Conservation (phyloP, 2,113 vertebrate species). For the Nycticebus coucang region DNA sequence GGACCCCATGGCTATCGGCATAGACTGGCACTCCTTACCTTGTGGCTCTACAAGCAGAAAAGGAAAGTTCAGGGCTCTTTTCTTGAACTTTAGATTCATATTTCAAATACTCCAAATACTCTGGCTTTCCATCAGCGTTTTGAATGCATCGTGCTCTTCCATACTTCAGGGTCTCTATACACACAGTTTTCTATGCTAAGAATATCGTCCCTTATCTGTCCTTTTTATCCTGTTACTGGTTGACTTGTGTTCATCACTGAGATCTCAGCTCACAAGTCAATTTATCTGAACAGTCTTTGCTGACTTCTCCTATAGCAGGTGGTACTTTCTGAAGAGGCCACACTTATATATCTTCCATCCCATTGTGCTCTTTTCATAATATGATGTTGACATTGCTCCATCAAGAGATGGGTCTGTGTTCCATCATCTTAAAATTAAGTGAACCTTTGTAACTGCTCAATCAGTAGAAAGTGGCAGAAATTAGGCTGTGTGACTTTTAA, state of each 20-base stretch:
- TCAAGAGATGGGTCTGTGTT: background rate
- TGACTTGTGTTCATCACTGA: background rate
- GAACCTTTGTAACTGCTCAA: background rate
- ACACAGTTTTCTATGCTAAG: background rate
- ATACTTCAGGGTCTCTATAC: background rate
- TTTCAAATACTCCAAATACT: background rate
- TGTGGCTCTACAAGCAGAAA: too few species aligned
- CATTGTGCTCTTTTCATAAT: background rate
- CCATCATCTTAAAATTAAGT: background rate
- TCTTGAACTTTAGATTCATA: background rate
- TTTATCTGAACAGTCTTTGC: background rate
- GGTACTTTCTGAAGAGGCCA: background rate
- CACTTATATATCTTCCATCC: background rate
- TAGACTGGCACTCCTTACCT: too few species aligned
- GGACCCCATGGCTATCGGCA: too few species aligned
- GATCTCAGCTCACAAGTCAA: background rate
- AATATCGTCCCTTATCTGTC: background rate
- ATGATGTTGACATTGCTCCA: background rate
- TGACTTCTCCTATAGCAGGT: background rate
- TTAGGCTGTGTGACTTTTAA: background rate
- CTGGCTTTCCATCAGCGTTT: background rate
- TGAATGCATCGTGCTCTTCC: background rate
- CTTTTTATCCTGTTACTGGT: background rate
- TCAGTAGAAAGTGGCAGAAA: background rate
- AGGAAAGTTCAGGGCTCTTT: background rate